phyloP scores from a whole-genome alignment of 2,888 invertebrate species.

The Kuschelorhynchus macadamiae region DNA sequence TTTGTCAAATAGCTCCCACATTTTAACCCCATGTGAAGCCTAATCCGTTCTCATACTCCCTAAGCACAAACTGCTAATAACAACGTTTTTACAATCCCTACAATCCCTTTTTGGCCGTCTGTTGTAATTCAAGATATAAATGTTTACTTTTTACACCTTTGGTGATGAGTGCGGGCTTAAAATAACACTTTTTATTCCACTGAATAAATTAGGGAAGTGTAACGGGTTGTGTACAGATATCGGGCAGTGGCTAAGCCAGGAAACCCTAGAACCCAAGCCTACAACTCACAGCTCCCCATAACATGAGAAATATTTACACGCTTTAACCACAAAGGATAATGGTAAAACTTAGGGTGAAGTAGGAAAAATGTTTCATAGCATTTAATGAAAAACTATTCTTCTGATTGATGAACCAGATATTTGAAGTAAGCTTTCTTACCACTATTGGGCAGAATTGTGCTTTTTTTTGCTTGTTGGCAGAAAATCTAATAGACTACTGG shows the following conservation, averaged over 20 bases:
- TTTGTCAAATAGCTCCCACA: conserved; percentile 22
- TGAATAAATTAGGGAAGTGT: neutral
- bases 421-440: no score
- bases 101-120: conserved; percentile 24
- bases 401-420: no score
- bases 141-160: conserved; percentile 39
- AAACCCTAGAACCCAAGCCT: neutral
- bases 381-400: no score
- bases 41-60: conserved; percentile 32
- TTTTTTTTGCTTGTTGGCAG: no score
- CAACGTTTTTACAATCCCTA: conserved; percentile 23
- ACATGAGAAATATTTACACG: no score
- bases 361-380: no score
- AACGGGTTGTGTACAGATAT: neutral
- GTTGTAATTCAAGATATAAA: conserved; percentile 17
- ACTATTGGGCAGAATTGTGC: no score
- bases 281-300: neutral
- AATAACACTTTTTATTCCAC: conserved; percentile 12
- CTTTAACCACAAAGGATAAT: no score
- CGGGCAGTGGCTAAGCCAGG: neutral
- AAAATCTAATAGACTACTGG: no score
- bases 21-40: conserved; percentile 15
- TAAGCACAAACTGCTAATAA: conserved; percentile 28
- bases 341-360: no score
- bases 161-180: conserved; percentile 19